Evolutionary conservation across 2,113 vertebrate genomes (phyloP).

Genomic region (Saimiri boliviensis): DNA sequence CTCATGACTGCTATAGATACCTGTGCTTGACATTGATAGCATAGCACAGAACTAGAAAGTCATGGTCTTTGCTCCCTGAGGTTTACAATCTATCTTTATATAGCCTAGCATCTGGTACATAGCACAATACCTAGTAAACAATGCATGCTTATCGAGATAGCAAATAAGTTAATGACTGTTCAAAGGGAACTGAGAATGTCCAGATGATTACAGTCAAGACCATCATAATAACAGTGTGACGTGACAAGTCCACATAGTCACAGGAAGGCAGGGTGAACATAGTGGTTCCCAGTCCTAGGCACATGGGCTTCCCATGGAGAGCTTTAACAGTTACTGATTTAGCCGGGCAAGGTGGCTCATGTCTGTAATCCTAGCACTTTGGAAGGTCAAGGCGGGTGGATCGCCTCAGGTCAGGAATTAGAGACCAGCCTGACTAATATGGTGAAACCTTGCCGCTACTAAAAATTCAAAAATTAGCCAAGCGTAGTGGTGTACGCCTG

Average conservation of each 20-base stretch:
- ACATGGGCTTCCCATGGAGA: not conserved
- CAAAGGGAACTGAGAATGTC: not conserved
- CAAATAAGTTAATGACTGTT: not conserved
- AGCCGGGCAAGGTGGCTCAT: no score
- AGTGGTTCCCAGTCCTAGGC: not conserved
- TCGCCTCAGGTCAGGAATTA: no score
- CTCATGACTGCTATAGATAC: not conserved
- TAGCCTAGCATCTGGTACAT: not conserved
- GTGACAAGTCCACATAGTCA: no score
- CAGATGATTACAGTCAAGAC: not conserved
- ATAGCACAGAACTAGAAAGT: not conserved
- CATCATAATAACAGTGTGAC: accelerated
- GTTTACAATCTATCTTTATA: not conserved
- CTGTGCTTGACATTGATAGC: not conserved
- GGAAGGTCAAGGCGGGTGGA: no score
- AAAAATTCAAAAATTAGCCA: no score
- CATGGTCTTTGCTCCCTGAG: not conserved
- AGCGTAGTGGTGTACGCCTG: no score
- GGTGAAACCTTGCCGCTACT: no score
- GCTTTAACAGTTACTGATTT: not conserved
- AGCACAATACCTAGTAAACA: not conserved
- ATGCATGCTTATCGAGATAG: not conserved
- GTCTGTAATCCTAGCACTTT: no score
- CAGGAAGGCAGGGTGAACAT: not conserved
- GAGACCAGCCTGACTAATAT: no score